phyloP scores from a whole-genome alignment of 2,797 vertebrate species.

The Borostomias antarcticus region DNA sequence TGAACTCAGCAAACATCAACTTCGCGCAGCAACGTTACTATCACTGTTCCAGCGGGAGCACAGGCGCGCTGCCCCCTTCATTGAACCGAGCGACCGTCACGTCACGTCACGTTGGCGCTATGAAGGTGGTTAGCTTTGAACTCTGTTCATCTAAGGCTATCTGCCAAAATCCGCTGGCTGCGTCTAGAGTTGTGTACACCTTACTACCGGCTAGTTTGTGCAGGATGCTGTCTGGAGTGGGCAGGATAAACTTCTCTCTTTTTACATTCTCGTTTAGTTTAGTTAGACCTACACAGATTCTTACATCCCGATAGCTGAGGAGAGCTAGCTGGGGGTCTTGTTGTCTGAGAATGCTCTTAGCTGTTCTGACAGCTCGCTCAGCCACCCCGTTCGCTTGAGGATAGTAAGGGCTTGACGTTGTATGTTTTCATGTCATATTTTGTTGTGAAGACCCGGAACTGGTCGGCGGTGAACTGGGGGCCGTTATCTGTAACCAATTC shows the following conservation, averaged over 20 bases:
- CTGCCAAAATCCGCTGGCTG: too few relatives aligned
- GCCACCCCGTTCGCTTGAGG: conserved; percentile 28
- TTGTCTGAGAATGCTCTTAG: conserved; percentile 17
- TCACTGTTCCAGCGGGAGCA: too few relatives aligned
- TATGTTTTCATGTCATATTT: conserved; percentile 23
- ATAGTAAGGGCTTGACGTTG: conserved; percentile 10
- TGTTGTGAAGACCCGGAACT: not conserved
- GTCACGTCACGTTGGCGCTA: not conserved
- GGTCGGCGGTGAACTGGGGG: not conserved
- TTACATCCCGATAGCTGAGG: conserved; percentile 4
- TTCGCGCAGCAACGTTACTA: too few relatives aligned
- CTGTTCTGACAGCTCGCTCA: conserved; percentile 12
- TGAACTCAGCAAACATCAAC: too few relatives aligned
- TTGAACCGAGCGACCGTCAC: too few relatives aligned
- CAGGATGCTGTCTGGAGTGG: too few relatives aligned
- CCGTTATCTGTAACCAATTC: too few relatives aligned
- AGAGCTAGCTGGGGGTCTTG: conserved; percentile 18
- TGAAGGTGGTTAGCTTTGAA: too few relatives aligned
- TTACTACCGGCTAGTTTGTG: conserved; percentile 1
- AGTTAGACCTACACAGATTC: not conserved
- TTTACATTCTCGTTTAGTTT: too few relatives aligned
- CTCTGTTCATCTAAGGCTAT: conserved; percentile 4
- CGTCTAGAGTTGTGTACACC: conserved; percentile 1
- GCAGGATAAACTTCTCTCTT: too few relatives aligned
- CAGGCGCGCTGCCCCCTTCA: too few relatives aligned